Evolutionary conservation across 2,113 vertebrate genomes (phyloP), one percentile per base, ranked within the genome.

Genomic region (Nymphicus hollandicus): DNA sequence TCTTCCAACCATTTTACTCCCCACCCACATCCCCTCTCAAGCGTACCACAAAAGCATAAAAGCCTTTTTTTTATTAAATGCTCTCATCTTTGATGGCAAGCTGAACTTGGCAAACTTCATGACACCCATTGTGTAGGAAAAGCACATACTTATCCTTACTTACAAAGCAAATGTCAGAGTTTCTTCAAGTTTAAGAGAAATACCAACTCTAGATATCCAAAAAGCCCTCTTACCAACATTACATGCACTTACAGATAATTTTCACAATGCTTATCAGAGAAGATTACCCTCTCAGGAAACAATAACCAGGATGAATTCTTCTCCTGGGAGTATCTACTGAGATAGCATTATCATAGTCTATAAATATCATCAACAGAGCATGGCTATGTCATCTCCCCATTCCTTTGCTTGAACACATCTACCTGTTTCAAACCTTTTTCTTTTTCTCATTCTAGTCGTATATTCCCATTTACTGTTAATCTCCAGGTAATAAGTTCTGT

Each of bases 231-330:
- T 86, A 86, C 55, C 15, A 81, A 89, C 53, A 69, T 16, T 65
- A 69, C 29, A 31, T 60, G 39, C 33, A 83, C 55, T 86, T 81
- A 69, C 0, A 90, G 55, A 86, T 74, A 78, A 53, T 84, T 56
- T 88, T 63, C 47, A 88, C 35, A 81, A 68, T 20, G 17, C 17
- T 79, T 74, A 74, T 52, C 35, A 56, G 53, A 78, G 61, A 89
- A 94, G 68, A 91, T 41, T 90, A 91, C 25, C 43, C 46, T 77
- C 74, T 85, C 63, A 85, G 69, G 41, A 96, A 95, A 95, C 78
- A 93, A 88, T 58, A 96, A 89, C 28, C 31, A 47, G 27, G 41
- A 76, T 55, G 31, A 94, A 92, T 87, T 93, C 15, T 74, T 86
- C 71, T 80, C 64, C 60, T 50, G 20, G 20, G 58, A 87, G 16